These are phyloP conservation scores for Malurus cyaneus DNA, from an alignment of 2,113 vertebrate species.

Conservation along the genomic window DNA sequence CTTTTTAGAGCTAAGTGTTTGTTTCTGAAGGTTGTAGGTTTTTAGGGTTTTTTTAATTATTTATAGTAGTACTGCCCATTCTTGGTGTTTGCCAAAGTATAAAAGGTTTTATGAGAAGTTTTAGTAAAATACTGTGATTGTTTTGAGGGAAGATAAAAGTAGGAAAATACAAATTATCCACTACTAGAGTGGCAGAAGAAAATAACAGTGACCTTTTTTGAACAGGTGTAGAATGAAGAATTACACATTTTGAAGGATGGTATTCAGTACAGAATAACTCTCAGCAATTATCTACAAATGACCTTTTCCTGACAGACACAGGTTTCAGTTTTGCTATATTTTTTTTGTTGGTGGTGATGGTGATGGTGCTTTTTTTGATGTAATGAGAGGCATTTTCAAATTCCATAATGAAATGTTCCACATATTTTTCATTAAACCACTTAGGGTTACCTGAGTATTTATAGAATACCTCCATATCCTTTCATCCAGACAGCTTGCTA, in stretches of 20 bases:
- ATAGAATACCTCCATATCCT: neutral
- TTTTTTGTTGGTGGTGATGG: neutral
- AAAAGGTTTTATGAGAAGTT: neutral
- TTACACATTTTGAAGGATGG: neutral
- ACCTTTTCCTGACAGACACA: neutral
- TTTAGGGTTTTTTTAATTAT: neutral
- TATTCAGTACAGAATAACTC: neutral
- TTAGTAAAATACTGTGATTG: neutral
- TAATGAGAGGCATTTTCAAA: neutral
- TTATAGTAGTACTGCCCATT: neutral
- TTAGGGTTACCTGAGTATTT: neutral
- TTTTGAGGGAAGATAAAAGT: neutral
- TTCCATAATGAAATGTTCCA: neutral
- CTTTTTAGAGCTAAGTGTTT: neutral
- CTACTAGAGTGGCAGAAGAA: neutral
- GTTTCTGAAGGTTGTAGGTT: neutral
- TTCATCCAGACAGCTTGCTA: neutral
- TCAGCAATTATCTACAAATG: neutral
- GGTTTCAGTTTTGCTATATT: neutral
- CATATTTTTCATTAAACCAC: neutral
- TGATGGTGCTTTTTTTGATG: neutral
- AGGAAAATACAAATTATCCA: neutral
- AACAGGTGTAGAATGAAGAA: neutral
- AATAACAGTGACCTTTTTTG: neutral
- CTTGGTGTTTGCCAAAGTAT: neutral